These are phyloP conservation scores for Oxytorus armatus DNA, from an alignment of 2,888 invertebrate species.

Conservation along the genomic window DNA sequence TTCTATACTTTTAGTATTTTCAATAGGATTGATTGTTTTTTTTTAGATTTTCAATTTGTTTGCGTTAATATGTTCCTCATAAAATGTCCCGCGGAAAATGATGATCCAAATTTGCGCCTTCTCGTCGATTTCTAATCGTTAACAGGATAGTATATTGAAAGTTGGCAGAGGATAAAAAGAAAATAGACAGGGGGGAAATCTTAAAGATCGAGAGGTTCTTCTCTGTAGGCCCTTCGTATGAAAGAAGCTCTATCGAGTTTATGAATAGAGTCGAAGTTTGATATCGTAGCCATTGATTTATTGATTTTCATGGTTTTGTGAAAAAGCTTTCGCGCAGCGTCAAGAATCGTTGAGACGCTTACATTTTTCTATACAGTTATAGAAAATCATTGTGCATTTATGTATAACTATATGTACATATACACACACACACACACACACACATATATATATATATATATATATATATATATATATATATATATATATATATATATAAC, in stretches of 20 bases:
- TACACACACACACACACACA: background rate
- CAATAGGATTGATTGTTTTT: too few relatives aligned
- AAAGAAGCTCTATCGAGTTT: slow-evolving; percentile 32
- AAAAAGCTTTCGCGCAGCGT: slow-evolving; percentile 2
- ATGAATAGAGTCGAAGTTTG: slow-evolving; percentile 14
- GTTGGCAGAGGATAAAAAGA: background rate
- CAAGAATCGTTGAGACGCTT: background rate
- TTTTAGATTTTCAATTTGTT: too few relatives aligned
- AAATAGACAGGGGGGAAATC: background rate
- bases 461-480: too few relatives aligned
- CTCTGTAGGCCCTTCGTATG: slow-evolving; percentile 4
- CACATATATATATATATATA: background rate
- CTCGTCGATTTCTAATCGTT: too few relatives aligned
- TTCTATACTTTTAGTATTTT: too few relatives aligned
- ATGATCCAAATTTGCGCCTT: too few relatives aligned
- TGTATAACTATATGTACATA: too few relatives aligned
- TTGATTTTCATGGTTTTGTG: slow-evolving; percentile 16
- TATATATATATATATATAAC: slow-evolving; percentile 4
- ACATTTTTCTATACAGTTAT: background rate
- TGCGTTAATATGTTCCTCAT: too few relatives aligned
- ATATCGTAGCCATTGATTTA: slow-evolving; percentile 16
- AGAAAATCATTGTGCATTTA: too few relatives aligned
- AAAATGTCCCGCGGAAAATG: too few relatives aligned
- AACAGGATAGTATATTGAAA: too few relatives aligned
- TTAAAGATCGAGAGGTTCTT: background rate